Evolutionary conservation across 2,113 vertebrate species (phyloP).

Genomic region (Ceyx margarethae): DNA sequence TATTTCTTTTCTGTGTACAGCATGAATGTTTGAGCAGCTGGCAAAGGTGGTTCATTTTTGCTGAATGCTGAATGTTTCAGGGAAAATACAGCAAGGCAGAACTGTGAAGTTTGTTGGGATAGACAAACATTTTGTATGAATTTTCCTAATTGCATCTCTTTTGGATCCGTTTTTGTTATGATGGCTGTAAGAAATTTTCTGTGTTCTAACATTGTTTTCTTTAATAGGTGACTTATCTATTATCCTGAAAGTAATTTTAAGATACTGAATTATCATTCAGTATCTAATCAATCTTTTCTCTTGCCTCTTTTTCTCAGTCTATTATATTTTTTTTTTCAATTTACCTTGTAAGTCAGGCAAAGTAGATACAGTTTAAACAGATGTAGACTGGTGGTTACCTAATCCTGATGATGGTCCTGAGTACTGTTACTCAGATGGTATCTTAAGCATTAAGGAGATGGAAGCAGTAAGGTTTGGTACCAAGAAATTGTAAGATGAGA

Average conservation of each 20-base stretch:
- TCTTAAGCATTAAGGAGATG: neutral
- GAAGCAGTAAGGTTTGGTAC: neutral
- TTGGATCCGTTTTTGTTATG: neutral
- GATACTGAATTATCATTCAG: neutral
- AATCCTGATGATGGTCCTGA: neutral
- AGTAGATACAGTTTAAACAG: neutral
- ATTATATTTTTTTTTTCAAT: neutral
- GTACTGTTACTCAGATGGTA: neutral
- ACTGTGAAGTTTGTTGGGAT: neutral
- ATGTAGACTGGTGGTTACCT: neutral
- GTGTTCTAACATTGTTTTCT: neutral
- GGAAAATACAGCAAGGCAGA: neutral
- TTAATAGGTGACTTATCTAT: neutral
- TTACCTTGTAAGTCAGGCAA: neutral
- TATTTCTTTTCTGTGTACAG: neutral
- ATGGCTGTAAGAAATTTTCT: neutral
- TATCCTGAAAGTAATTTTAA: neutral
- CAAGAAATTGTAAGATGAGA: accelerated
- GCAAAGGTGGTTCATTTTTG: neutral
- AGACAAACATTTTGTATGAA: neutral
- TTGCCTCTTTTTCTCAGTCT: neutral
- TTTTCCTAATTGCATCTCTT: neutral
- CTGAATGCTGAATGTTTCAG: neutral
- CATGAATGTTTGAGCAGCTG: neutral
- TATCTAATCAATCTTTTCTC: neutral